Evolutionary conservation across 2,797 vertebrate species (phyloP).

Genomic region (Gobionotothen gibberifrons): DNA sequence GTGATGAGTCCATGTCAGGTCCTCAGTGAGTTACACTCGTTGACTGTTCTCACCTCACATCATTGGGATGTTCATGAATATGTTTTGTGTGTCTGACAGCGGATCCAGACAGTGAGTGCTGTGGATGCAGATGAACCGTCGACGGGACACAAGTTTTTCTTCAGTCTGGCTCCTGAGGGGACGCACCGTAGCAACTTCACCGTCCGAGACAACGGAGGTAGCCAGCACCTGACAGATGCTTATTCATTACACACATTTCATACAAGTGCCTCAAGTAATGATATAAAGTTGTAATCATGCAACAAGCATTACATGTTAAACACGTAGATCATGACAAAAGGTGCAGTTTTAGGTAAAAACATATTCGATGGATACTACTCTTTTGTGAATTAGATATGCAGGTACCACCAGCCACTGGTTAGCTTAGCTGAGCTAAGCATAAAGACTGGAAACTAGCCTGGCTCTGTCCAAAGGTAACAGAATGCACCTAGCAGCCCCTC

Average conservation of each 20-base stretch:
- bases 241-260: neutral
- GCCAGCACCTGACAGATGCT: constrained; percentile 15
- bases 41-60: constrained; percentile 19
- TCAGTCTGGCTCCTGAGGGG: constrained; percentile 88
- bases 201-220: constrained; percentile 93
- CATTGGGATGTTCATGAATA: neutral
- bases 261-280: neutral
- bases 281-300: no score
- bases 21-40: neutral
- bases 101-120: constrained; percentile 93
- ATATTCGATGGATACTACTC: no score
- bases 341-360: no score
- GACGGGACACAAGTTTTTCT: constrained; percentile 91
- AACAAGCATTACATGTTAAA: no score
- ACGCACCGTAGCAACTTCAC: constrained; percentile 90
- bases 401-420: no score
- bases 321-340: no score
- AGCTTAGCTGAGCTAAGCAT: no score
- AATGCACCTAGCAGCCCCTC: no score
- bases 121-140: constrained; percentile 91
- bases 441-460: no score
- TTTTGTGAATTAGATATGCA: no score
- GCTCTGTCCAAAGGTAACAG: no score
- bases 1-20: no score
- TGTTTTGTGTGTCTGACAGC: constrained; percentile 78